Evolutionary conservation across 2,797 vertebrate genomes (phyloP).

Genomic region (Amniataba percoides): DNA sequence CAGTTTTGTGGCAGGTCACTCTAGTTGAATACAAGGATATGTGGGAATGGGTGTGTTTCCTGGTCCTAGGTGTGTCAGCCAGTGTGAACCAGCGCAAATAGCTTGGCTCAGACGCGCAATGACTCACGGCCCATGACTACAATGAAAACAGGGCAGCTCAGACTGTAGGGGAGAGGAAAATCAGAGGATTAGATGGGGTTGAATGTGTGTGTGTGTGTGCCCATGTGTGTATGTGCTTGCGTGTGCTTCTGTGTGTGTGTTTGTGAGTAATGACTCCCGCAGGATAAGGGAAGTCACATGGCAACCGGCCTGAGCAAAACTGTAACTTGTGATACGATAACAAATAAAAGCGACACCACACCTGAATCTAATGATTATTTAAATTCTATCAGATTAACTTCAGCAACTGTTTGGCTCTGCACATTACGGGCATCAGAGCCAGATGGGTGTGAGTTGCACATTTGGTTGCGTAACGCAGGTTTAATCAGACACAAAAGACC

Average conservation of each 20-base stretch:
- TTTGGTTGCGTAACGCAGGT: slow-evolving; percentile 54
- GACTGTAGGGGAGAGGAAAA: slow-evolving; percentile 72
- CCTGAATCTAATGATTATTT: slow-evolving; percentile 45
- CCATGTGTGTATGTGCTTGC: slow-evolving; percentile 9
- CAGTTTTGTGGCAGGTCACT: slow-evolving; percentile 51
- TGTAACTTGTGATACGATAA: slow-evolving; percentile 42
- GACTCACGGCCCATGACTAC: slow-evolving; percentile 85
- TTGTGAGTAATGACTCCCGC: slow-evolving; percentile 41
- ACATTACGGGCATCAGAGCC: slow-evolving; percentile 3
- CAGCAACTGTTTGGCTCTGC: slow-evolving; percentile 30
- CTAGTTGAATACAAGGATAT: slow-evolving; percentile 81
- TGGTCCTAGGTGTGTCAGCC: slow-evolving; percentile 86
- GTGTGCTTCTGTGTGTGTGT: neutral
- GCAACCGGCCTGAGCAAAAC: slow-evolving; percentile 23
- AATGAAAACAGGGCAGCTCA: slow-evolving; percentile 80
- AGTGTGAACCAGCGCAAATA: slow-evolving; percentile 83
- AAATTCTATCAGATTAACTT: slow-evolving; percentile 36
- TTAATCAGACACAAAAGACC: slow-evolving; percentile 48
- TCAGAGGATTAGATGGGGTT: slow-evolving; percentile 78
- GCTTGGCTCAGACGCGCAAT: slow-evolving; percentile 78
- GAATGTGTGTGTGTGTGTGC: slow-evolving; percentile 34
- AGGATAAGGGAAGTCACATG: slow-evolving; percentile 58
- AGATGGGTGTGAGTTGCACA: slow-evolving; percentile 40
- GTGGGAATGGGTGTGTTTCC: slow-evolving; percentile 86
- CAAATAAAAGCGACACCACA: slow-evolving; percentile 35